Evolutionary conservation across 2,888 invertebrate species (phyloP).

Genomic region (Rhagophthalmus giganteus): DNA sequence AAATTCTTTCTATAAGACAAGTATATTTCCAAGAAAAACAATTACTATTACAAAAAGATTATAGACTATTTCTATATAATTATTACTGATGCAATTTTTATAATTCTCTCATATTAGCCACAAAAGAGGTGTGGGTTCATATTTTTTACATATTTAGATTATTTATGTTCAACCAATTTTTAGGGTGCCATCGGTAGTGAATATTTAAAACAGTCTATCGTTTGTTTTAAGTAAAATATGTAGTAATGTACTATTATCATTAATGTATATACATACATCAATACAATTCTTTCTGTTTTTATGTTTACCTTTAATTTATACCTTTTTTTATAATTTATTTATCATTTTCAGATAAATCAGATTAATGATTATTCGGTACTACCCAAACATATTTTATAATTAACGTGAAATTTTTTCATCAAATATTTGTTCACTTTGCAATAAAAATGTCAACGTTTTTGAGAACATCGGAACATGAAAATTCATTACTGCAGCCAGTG

Average conservation of each 20-base stretch:
- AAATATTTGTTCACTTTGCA: too few relatives aligned
- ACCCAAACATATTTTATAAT: too few relatives aligned
- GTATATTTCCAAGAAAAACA: conserved; percentile 30
- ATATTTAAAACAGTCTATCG: background rate
- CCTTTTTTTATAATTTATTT: too few relatives aligned
- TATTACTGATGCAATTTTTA: conserved; percentile 16
- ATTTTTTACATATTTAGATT: conserved; percentile 11
- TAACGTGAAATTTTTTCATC: too few relatives aligned
- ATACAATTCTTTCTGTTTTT: background rate
- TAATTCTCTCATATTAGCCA: conserved; percentile 16
- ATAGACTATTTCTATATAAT: conserved; percentile 9
- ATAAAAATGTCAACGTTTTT: too few relatives aligned
- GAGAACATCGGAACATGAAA: too few relatives aligned
- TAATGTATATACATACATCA: conserved; percentile 6
- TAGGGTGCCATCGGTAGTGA: background rate
- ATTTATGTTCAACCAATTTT: background rate
- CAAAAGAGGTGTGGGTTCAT: conserved; percentile 21
- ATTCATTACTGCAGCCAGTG: too few relatives aligned
- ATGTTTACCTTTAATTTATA: background rate
- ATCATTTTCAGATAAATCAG: too few relatives aligned
- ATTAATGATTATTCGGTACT: too few relatives aligned
- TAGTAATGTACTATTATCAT: conserved; percentile 19
- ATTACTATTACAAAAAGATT: conserved; percentile 13
- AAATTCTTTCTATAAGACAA: conserved; percentile 26
- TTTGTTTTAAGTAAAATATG: conserved; percentile 14